phyloP scores from a whole-genome alignment of 2,113 vertebrate genomes.

The Eptesicus fuscus region DNA sequence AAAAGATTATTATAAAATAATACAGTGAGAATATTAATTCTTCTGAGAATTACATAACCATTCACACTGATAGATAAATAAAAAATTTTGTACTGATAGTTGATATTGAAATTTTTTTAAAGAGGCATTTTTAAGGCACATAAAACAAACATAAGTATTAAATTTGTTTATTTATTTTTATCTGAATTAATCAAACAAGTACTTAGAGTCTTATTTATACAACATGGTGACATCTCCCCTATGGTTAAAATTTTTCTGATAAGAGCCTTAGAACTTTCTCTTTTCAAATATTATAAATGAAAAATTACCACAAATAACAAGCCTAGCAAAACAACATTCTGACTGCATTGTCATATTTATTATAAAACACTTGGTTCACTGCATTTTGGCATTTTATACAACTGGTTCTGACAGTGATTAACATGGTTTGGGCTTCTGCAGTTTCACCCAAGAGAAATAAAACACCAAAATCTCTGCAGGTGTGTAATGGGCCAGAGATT shows the following conservation, averaged over 20 bases:
- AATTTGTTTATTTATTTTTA: slow-evolving; percentile 19
- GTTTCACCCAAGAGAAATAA: slow-evolving; percentile 88
- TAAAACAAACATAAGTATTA: background rate
- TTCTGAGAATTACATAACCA: background rate
- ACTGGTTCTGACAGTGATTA: slow-evolving; percentile 92
- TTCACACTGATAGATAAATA: background rate
- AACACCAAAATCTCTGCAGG: slow-evolving; percentile 87
- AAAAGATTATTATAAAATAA: background rate
- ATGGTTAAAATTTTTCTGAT: slow-evolving; percentile 45
- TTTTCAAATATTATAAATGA: slow-evolving; percentile 71
- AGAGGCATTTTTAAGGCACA: background rate
- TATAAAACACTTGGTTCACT: slow-evolving; percentile 83
- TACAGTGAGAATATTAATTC: background rate
- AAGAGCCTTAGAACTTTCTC: slow-evolving; percentile 36
- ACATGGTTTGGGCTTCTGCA: slow-evolving; percentile 84
- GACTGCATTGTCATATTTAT: slow-evolving; percentile 85
- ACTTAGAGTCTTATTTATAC: slow-evolving; percentile 40
- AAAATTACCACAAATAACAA: slow-evolving; percentile 80
- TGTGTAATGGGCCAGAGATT: slow-evolving; percentile 90
- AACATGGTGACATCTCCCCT: slow-evolving; percentile 42
- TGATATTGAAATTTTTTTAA: background rate
- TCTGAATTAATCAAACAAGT: slow-evolving; percentile 19
- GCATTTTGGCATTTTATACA: slow-evolving; percentile 88
- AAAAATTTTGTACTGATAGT: background rate
- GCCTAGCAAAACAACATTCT: slow-evolving; percentile 81